Evolutionary conservation across 2,113 vertebrate species (phyloP).

Genomic region (Psilopogon haemacephalus): DNA sequence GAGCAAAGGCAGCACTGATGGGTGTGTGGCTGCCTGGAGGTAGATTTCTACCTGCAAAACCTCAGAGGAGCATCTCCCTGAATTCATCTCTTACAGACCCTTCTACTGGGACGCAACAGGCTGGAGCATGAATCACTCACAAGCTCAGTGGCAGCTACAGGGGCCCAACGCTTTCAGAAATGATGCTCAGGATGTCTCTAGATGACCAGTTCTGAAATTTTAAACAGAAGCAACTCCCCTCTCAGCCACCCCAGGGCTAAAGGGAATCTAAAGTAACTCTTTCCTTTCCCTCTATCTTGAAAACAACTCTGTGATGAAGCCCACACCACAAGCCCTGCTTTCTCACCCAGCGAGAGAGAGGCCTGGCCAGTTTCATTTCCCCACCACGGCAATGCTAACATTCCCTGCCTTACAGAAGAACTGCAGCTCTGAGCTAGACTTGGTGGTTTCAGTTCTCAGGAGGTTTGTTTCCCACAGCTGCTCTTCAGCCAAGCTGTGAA

Average conservation of each 20-base stretch:
- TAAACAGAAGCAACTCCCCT: background rate
- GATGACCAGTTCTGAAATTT: background rate
- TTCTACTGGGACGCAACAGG: background rate
- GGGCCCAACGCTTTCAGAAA: background rate
- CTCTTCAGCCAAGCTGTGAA: constrained; percentile 63
- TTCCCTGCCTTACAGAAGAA: constrained; percentile 19
- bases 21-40: background rate
- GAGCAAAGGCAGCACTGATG: background rate
- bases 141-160: background rate
- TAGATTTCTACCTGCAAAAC: background rate
- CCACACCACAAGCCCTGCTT: background rate
- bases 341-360: background rate
- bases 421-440: constrained; percentile 5
- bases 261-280: background rate
- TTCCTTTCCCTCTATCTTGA: background rate
- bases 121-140: background rate
- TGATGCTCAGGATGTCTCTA: background rate
- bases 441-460: constrained; percentile 56
- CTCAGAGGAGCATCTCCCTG: background rate
- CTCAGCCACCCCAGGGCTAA: background rate
- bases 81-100: background rate
- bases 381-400: background rate
- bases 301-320: background rate
- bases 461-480: constrained; percentile 66
- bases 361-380: constrained; percentile 31